A percentile compares a stretch with the other conserved stretches of the same genome.
phyloP scores from a whole-genome alignment of 2,888 invertebrate species.

The Cheiracanthium punctorium region DNA sequence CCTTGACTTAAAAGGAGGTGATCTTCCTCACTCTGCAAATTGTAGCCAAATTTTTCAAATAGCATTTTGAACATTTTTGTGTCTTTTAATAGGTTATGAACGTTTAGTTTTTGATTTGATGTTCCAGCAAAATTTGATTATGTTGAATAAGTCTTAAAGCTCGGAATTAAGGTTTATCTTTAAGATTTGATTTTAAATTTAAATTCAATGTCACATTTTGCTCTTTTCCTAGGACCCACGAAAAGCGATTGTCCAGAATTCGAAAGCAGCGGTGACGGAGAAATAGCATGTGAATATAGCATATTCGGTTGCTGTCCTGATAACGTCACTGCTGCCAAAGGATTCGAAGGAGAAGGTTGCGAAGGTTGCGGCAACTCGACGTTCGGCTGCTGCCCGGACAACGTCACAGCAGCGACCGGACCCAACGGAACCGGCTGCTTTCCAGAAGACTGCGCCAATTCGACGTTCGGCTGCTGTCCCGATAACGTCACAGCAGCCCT shows the following conservation, averaged over 20 bases:
- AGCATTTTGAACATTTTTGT: too few relatives aligned
- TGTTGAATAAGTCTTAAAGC: too few relatives aligned
- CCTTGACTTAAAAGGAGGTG: too few relatives aligned
- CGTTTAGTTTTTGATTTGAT: too few relatives aligned
- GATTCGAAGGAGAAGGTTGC: slow-evolving; percentile 71
- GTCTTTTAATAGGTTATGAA: too few relatives aligned
- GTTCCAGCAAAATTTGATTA: too few relatives aligned
- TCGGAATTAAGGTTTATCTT: too few relatives aligned
- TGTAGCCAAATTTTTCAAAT: too few relatives aligned
- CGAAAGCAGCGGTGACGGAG: slow-evolving; percentile 52
- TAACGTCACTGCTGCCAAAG: slow-evolving; percentile 78
- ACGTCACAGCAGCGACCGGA: slow-evolving; percentile 76
- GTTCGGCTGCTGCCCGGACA: slow-evolving; percentile 90
- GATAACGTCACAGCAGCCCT: slow-evolving; percentile 63
- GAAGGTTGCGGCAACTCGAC: slow-evolving; percentile 9
- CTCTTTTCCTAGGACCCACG: slow-evolving; percentile 16
- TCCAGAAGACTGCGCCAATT: slow-evolving; percentile 6
- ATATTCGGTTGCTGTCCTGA: slow-evolving; percentile 88
- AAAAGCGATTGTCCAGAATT: slow-evolving; percentile 43
- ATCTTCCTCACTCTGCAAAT: too few relatives aligned
- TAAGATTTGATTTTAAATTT: too few relatives aligned
- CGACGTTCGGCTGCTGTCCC: slow-evolving; percentile 81
- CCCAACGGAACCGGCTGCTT: slow-evolving; percentile 70
- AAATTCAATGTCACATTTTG: not conserved
- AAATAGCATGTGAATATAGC: slow-evolving; percentile 70